A percentile compares a stretch with the other conserved stretches of the same genome.
phyloP scores from a whole-genome alignment of 1,140 invertebrate genomes.

The Olivierus martensii region DNA sequence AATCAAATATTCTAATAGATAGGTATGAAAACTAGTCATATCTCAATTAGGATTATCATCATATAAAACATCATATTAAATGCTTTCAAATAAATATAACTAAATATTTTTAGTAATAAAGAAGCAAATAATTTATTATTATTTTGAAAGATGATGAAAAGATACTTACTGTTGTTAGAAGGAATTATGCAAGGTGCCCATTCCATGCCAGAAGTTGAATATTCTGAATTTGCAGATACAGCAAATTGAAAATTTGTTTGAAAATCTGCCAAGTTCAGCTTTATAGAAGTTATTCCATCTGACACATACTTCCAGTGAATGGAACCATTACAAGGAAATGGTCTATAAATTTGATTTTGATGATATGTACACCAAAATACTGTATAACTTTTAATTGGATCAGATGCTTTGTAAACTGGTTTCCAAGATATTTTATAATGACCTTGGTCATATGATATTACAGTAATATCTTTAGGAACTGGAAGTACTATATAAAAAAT shows the following conservation, averaged over 20 bases:
- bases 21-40: too few relatives aligned
- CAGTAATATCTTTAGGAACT: constrained; percentile 4
- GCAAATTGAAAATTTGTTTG: constrained; percentile 12
- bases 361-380: constrained; percentile 13
- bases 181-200: constrained; percentile 17
- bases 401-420: neutral
- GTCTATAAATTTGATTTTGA: neutral
- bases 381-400: neutral
- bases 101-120: too few relatives aligned
- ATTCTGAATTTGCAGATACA: constrained; percentile 1
- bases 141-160: too few relatives aligned
- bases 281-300: neutral
- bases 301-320: constrained; percentile 6
- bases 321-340: constrained; percentile 4
- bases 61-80: too few relatives aligned
- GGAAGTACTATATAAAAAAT: constrained; percentile 6
- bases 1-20: too few relatives aligned
- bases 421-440: constrained; percentile 13
- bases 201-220: constrained; percentile 11
- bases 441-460: constrained; percentile 7
- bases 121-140: too few relatives aligned
- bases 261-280: neutral
- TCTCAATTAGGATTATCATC: too few relatives aligned
- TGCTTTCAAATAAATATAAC: too few relatives aligned
- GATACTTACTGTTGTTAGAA: constrained; percentile 7